These are phyloP conservation scores for Cephus spinipes DNA, from an alignment of 2,888 invertebrate species.

Conservation along the genomic window DNA sequence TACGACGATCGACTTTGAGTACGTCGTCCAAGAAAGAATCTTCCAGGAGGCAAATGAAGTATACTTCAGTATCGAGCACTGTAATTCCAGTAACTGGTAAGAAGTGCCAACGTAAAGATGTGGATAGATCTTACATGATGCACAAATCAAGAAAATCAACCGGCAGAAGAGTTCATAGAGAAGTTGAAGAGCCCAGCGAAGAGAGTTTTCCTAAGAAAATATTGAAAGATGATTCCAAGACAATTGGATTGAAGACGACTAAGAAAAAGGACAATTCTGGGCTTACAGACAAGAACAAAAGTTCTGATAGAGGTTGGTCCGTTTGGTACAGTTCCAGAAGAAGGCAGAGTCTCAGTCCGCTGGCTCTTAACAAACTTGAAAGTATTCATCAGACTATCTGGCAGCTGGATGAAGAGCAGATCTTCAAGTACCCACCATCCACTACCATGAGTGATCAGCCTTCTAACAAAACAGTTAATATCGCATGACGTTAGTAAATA, in stretches of 20 bases:
- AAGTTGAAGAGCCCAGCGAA: slow-evolving; percentile 10
- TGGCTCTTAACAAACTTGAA: slow-evolving; percentile 48
- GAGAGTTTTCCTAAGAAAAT: slow-evolving; percentile 4
- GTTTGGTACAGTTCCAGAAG: slow-evolving; percentile 56
- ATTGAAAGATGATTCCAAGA: slow-evolving; percentile 16
- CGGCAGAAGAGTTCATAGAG: slow-evolving; percentile 8
- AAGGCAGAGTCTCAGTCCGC: slow-evolving; percentile 46
- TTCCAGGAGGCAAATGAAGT: slow-evolving; percentile 9
- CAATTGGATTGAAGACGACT: slow-evolving; percentile 20
- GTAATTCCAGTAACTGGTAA: slow-evolving; percentile 37
- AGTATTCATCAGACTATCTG: slow-evolving; percentile 53
- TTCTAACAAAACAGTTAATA: slow-evolving; percentile 36
- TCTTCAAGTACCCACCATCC: slow-evolving; percentile 47
- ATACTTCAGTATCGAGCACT: slow-evolving; percentile 9
- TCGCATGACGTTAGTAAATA: neutral
- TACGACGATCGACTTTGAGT: slow-evolving; percentile 39
- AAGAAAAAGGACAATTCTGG: slow-evolving; percentile 33
- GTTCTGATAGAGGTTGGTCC: slow-evolving; percentile 51
- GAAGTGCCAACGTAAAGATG: slow-evolving; percentile 41
- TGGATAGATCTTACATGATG: slow-evolving; percentile 36
- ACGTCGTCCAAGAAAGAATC: slow-evolving; percentile 34
- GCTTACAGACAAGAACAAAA: slow-evolving; percentile 40
- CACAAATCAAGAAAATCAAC: slow-evolving; percentile 42
- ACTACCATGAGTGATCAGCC: slow-evolving; percentile 11
- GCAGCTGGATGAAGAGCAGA: slow-evolving; percentile 50